These are phyloP conservation scores for Pheosia tremula DNA, from an alignment of 2,888 invertebrate species.

Conservation along the genomic window DNA sequence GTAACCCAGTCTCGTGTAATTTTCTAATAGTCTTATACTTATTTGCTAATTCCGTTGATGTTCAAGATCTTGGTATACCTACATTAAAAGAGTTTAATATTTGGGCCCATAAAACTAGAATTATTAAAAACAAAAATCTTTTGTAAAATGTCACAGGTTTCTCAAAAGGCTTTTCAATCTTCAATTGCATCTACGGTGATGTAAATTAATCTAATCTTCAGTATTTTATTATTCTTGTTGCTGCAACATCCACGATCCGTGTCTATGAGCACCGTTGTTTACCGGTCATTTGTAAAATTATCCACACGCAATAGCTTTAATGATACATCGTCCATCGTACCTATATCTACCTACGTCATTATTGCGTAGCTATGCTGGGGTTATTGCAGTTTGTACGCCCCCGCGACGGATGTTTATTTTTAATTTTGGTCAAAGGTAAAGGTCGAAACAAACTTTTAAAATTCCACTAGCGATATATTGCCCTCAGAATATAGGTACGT, in stretches of 20 bases:
- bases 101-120: no score
- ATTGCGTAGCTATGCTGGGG: neutral
- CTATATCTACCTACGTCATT: neutral
- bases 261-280: conserved; percentile 19
- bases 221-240: conserved; percentile 9
- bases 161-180: no score
- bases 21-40: no score
- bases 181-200: neutral
- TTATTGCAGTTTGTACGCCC: neutral
- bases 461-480: no score
- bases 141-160: no score
- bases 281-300: conserved; percentile 17
- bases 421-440: neutral
- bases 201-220: conserved; percentile 4
- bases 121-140: no score
- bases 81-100: no score
- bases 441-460: neutral
- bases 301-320: conserved; percentile 22
- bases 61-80: no score
- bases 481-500: no score
- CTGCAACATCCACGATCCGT: conserved; percentile 8
- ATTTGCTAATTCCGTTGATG: no score
- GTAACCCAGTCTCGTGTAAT: no score
- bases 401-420: neutral
- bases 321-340: conserved; percentile 4